Conservation (phyloP, 2,888 invertebrate genomes). For the Megalurothrips usitatus region DNA sequence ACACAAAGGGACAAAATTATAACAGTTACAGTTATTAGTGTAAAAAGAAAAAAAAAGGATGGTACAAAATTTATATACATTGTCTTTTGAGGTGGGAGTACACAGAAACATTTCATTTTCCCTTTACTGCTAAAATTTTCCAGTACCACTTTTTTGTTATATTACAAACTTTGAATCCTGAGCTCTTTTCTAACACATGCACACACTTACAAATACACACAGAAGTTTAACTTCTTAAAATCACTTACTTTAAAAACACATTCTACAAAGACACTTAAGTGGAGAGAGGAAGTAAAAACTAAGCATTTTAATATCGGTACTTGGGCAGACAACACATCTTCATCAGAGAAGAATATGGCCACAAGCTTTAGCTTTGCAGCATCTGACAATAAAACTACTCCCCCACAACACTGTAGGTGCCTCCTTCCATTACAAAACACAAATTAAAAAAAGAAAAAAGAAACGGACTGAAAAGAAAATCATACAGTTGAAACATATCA, state of each 20-base stretch:
- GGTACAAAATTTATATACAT: not conserved
- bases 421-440: not conserved
- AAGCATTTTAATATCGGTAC: not conserved
- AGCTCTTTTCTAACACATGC: too few species aligned
- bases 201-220: too few species aligned
- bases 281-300: not conserved
- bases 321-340: not conserved
- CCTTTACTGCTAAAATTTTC: not conserved
- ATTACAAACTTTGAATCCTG: too few species aligned
- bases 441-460: not conserved
- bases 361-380: constrained; percentile 5
- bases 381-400: not conserved
- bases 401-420: not conserved
- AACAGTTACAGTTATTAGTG: constrained; percentile 10
- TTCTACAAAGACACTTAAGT: not conserved
- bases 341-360: not conserved
- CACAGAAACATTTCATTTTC: not conserved
- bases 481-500: not conserved
- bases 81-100: not conserved
- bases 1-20: not conserved
- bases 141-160: not conserved
- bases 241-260: not conserved
- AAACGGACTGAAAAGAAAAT: too few species aligned
- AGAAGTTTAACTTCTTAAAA: constrained; percentile 15
- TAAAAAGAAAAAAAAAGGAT: not conserved